Conservation (phyloP, 2,888 invertebrate genomes). For the Rhyacophila evoluta region DNA sequence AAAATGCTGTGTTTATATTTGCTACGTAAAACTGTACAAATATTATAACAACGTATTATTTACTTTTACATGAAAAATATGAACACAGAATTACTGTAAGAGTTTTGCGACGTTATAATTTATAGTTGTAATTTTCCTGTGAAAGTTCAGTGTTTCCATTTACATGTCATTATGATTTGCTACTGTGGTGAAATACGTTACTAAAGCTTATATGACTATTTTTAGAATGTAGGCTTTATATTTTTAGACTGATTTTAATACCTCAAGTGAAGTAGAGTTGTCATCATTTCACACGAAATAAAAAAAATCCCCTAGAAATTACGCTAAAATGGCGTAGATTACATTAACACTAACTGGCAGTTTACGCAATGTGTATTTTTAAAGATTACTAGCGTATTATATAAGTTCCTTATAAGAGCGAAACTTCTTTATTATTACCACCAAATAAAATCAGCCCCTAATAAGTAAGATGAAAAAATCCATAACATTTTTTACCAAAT, state of each 20-base stretch:
- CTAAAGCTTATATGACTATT: not conserved
- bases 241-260: slow-evolving; percentile 24
- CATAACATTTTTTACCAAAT: no score
- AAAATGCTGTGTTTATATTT: no score
- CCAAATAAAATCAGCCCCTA: no score
- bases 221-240: slow-evolving; percentile 8
- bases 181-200: not conserved
- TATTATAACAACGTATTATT: no score
- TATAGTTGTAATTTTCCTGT: not conserved
- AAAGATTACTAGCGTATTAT: not conserved
- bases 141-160: not conserved
- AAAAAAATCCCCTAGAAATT: not conserved
- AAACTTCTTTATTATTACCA: no score
- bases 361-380: not conserved
- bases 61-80: no score
- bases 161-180: not conserved
- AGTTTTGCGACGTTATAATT: no score
- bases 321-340: not conserved
- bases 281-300: not conserved
- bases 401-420: no score
- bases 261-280: not conserved
- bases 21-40: no score
- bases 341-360: not conserved
- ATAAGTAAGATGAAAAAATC: no score
- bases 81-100: no score